Percentiles rank a stretch among this genome's conserved stretches.
phyloP scores from a whole-genome alignment of 1,140 invertebrate genomes.

The Papilio helenus region DNA sequence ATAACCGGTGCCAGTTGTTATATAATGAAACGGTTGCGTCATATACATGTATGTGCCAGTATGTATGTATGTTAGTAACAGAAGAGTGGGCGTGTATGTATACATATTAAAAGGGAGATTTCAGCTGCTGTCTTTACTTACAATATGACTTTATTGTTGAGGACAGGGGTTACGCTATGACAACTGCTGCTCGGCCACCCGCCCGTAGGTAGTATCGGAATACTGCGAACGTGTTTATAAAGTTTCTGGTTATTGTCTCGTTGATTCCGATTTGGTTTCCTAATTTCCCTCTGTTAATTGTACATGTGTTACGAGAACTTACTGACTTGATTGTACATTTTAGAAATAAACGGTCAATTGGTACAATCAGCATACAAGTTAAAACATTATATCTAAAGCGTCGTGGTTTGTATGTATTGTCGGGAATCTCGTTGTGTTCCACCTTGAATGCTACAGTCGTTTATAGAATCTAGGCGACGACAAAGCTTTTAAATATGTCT shows the following conservation, averaged over 20 bases:
- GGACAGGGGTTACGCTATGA: not conserved
- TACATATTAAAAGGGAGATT: not conserved
- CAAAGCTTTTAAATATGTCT: too few relatives aligned
- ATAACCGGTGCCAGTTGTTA: slow-evolving; percentile 29
- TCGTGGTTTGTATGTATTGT: too few relatives aligned
- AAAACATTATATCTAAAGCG: too few relatives aligned
- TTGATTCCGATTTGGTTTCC: too few relatives aligned
- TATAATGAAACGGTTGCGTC: slow-evolving; percentile 20
- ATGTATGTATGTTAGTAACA: not conserved
- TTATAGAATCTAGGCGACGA: too few relatives aligned
- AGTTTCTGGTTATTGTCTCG: not conserved
- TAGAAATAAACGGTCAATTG: too few relatives aligned
- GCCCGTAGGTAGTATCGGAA: not conserved
- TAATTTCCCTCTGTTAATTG: too few relatives aligned
- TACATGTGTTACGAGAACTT: too few relatives aligned
- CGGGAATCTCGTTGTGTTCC: too few relatives aligned
- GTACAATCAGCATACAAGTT: too few relatives aligned
- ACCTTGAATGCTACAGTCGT: too few relatives aligned
- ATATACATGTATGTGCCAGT: not conserved
- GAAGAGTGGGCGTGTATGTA: slow-evolving; percentile 13
- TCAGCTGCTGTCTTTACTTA: not conserved
- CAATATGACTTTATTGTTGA: not conserved
- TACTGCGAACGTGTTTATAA: not conserved
- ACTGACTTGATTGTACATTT: too few relatives aligned
- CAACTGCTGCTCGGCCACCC: not conserved